A percentile compares a stretch with the other conserved stretches of the same genome.
phyloP scores from a whole-genome alignment of 2,888 invertebrate species.

The Lithosia quadra region DNA sequence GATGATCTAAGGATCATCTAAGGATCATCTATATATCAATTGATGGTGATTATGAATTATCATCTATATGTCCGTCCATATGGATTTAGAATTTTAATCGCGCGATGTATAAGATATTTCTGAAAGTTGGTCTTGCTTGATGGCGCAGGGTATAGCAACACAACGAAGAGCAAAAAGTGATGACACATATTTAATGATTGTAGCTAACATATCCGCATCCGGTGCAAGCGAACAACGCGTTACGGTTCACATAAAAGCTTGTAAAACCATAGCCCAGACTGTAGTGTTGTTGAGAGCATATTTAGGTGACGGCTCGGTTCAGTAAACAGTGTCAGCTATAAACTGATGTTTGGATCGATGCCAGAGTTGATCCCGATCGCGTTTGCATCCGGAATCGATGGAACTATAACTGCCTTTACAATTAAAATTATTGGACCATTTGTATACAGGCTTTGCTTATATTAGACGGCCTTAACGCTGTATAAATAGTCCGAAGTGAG shows the following conservation, averaged over 20 bases:
- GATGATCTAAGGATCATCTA: too few relatives aligned
- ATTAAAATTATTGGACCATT: conserved; percentile 38
- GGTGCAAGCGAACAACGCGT: conserved; percentile 45
- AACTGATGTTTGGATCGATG: conserved; percentile 73
- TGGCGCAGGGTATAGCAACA: neutral
- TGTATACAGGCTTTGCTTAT: conserved; percentile 33
- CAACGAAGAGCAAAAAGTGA: neutral
- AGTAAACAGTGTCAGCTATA: conserved; percentile 71
- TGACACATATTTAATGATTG: conserved; percentile 45
- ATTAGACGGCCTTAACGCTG: conserved; percentile 39
- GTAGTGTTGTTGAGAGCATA: conserved; percentile 51
- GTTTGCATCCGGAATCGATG: conserved; percentile 55
- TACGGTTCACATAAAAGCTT: conserved; percentile 59
- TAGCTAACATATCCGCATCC: conserved; percentile 66
- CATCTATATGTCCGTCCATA: neutral
- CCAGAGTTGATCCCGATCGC: conserved; percentile 63
- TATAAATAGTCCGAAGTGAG: conserved; percentile 28
- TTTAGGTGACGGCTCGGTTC: conserved; percentile 61
- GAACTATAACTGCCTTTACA: conserved; percentile 43
- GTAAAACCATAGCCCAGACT: conserved; percentile 39
- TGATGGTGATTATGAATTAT: too few relatives aligned
- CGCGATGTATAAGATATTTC: neutral
- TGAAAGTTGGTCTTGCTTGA: conserved; percentile 7
- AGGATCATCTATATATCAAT: too few relatives aligned
- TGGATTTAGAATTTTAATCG: neutral